These are phyloP conservation scores for Misgurnus mizolepis DNA, from an alignment of 2,113 vertebrate genomes.

Conservation along the genomic window DNA sequence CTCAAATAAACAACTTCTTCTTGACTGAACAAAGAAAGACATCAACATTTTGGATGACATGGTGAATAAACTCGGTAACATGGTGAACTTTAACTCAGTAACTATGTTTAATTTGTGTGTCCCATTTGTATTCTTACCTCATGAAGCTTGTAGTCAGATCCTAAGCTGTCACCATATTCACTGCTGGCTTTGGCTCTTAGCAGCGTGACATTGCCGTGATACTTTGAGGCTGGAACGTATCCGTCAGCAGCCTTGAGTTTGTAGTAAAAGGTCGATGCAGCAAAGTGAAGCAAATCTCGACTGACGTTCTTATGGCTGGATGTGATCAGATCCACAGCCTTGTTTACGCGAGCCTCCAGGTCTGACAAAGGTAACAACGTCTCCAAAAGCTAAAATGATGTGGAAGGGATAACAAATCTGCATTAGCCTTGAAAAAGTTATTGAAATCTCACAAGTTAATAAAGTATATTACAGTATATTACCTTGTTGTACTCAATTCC, in stretches of 20 bases:
- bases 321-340: constrained; percentile 82
- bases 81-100: not conserved
- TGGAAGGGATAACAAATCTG: not conserved
- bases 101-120: not conserved
- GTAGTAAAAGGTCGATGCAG: constrained; percentile 86
- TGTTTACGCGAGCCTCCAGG: constrained; percentile 81
- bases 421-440: not conserved
- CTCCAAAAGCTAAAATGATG: constrained; percentile 82
- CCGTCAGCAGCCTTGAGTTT: constrained; percentile 91
- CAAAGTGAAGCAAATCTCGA: constrained; percentile 80
- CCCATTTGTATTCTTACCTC: constrained; percentile 74
- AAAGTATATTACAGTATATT: too few relatives aligned
- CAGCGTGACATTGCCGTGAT: constrained; percentile 84
- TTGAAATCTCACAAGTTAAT: not conserved
- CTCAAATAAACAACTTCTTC: too few relatives aligned
- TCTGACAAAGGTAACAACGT: constrained; percentile 78
- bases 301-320: constrained; percentile 76
- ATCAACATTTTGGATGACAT: too few relatives aligned
- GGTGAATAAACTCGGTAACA: too few relatives aligned
- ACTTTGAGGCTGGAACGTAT: constrained; percentile 82
- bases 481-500: constrained; percentile 85
- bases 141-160: constrained; percentile 89
- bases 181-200: constrained; percentile 82
- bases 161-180: constrained; percentile 82
- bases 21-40: too few relatives aligned